phyloP scores from a whole-genome alignment of 2,888 invertebrate species.

The Ochropleura leucogaster region DNA sequence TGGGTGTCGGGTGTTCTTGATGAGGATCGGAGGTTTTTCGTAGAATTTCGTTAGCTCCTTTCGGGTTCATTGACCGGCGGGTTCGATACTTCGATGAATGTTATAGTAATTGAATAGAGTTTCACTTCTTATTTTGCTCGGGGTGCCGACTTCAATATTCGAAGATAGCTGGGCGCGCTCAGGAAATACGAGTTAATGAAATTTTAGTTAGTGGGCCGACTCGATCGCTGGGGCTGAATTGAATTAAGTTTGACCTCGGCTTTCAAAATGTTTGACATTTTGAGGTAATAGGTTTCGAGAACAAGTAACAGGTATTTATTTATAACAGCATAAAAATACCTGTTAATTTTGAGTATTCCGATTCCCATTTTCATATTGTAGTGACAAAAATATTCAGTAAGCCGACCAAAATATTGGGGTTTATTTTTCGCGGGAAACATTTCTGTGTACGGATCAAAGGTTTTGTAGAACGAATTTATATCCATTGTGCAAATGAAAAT shows the following conservation, averaged over 20 bases:
- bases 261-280: slow-evolving; percentile 32
- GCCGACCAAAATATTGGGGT: slow-evolving; percentile 42
- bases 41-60: slow-evolving; percentile 88
- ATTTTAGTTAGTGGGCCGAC: slow-evolving; percentile 69
- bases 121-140: slow-evolving; percentile 67
- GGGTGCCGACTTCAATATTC: slow-evolving; percentile 51
- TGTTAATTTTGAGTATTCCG: not conserved
- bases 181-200: slow-evolving; percentile 73
- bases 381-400: slow-evolving; percentile 10
- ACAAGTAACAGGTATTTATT: not conserved
- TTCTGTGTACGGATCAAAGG: slow-evolving; percentile 39
- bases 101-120: slow-evolving; percentile 85
- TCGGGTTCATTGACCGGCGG: slow-evolving; percentile 84
- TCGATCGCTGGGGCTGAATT: slow-evolving; percentile 45
- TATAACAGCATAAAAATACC: not conserved
- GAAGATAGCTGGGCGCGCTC: slow-evolving; percentile 63
- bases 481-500: slow-evolving; percentile 55
- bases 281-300: slow-evolving; percentile 15
- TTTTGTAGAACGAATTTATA: slow-evolving; percentile 46
- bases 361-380: not conserved
- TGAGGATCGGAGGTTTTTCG: slow-evolving; percentile 89
- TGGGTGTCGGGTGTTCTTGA: slow-evolving; percentile 87
- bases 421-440: slow-evolving; percentile 37
- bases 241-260: slow-evolving; percentile 58
- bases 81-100: slow-evolving; percentile 87